Percentiles rank a stretch among this genome's conserved stretches.
phyloP scores from a whole-genome alignment of 2,888 invertebrate species.

The Gisinianus flammeolus region DNA sequence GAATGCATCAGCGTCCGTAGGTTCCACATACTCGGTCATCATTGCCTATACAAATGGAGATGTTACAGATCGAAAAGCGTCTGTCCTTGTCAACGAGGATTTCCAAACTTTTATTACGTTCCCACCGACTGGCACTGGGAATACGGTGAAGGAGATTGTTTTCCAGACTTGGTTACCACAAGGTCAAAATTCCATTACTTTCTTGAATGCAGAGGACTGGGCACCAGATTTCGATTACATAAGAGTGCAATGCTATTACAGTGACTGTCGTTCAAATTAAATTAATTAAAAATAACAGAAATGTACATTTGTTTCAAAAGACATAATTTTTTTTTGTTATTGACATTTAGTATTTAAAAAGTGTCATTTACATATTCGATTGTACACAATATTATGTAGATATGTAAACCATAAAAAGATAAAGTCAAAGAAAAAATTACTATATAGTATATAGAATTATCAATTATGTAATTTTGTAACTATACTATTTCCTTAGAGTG shows the following conservation, averaged over 20 bases:
- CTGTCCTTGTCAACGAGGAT: conserved; percentile 20
- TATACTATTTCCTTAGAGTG: too few relatives aligned
- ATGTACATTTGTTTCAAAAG: too few relatives aligned
- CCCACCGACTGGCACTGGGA: conserved; percentile 29
- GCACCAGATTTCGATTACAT: not conserved
- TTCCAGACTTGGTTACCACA: conserved; percentile 3
- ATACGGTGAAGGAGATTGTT: conserved; percentile 34
- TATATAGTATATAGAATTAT: too few relatives aligned
- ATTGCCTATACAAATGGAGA: conserved; percentile 42
- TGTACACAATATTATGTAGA: too few relatives aligned
- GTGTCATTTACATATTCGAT: too few relatives aligned
- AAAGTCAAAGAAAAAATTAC: too few relatives aligned
- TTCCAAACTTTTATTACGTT: conserved; percentile 26
- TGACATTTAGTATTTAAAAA: too few relatives aligned
- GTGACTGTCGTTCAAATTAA: not conserved
- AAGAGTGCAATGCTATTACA: not conserved
- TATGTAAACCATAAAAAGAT: too few relatives aligned
- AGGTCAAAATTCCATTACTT: not conserved
- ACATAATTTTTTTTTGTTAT: too few relatives aligned
- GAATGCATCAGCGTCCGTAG: not conserved
- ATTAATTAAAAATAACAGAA: too few relatives aligned
- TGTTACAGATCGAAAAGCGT: conserved; percentile 4
- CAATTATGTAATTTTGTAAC: too few relatives aligned
- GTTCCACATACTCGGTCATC: conserved; percentile 17
- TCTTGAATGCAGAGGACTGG: not conserved